Percentiles rank a stretch among this genome's conserved stretches.
Conservation (phyloP, 1,140 invertebrate genomes). For the Papilio helenus region DNA sequence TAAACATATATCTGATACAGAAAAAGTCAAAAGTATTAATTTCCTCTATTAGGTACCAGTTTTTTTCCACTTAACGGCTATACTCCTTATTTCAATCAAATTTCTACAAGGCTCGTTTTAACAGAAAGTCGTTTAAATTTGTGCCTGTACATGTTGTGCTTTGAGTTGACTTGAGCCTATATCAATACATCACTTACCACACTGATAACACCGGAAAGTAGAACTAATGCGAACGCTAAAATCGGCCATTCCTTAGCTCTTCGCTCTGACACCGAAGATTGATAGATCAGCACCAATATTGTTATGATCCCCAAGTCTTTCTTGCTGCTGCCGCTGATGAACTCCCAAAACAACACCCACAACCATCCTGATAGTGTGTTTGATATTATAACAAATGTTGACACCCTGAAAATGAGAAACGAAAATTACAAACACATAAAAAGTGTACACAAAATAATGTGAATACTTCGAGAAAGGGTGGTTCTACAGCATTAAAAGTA, state of each 20-base stretch:
- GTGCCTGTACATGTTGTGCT: neutral
- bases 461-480: neutral
- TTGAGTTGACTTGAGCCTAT: neutral
- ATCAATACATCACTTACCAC: constrained; percentile 53
- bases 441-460: neutral
- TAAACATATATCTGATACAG: too few relatives aligned
- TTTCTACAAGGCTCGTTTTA: too few relatives aligned
- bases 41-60: too few relatives aligned
- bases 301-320: constrained; percentile 69
- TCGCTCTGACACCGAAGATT: constrained; percentile 67
- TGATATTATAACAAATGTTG: constrained; percentile 64
- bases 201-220: constrained; percentile 70
- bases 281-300: constrained; percentile 74
- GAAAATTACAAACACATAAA: neutral
- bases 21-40: too few relatives aligned
- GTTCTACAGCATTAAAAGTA: too few relatives aligned
- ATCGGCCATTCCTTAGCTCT: constrained; percentile 70
- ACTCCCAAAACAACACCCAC: constrained; percentile 73
- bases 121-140: neutral
- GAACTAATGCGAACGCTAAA: constrained; percentile 61
- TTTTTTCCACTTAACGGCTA: too few relatives aligned
- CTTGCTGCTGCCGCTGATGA: constrained; percentile 55
- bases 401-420: constrained; percentile 61
- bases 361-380: constrained; percentile 72
- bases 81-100: too few relatives aligned